Conservation (phyloP, 92 coral and sea anemone genomes). For the Parazoanthus darwini region DNA sequence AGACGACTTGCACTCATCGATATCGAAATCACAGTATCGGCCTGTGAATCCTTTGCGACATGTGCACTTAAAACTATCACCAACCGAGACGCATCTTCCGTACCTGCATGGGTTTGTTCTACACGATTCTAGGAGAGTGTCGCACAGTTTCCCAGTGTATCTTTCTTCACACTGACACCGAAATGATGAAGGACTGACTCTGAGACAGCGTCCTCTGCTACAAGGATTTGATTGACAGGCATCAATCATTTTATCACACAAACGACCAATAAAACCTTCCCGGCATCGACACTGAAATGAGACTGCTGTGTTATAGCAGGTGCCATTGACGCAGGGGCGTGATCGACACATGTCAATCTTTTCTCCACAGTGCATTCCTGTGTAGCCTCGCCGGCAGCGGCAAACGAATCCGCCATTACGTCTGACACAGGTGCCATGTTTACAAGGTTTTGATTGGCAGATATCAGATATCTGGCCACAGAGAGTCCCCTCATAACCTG, state of each 20-base stretch:
- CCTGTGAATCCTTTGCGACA: constrained; percentile 74
- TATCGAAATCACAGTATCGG: constrained; percentile 31
- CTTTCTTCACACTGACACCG: constrained; percentile 59
- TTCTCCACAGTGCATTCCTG: constrained; percentile 72
- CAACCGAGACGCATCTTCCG: constrained; percentile 55
- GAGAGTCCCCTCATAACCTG: constrained; percentile 69
- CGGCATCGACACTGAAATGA: constrained; percentile 72
- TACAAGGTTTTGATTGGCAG: constrained; percentile 78
- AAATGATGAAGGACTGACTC: constrained; percentile 35
- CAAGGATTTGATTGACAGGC: constrained; percentile 81
- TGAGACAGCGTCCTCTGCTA: constrained; percentile 60
- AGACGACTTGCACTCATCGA: constrained; percentile 46
- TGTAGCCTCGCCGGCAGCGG: constrained; percentile 66
- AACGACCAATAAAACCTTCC: constrained; percentile 68
- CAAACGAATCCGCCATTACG: constrained; percentile 56
- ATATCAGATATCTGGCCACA: constrained; percentile 66
- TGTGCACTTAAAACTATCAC: constrained; percentile 49
- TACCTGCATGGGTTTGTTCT: constrained; percentile 57
- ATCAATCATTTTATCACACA: constrained; percentile 57
- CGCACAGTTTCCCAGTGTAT: constrained; percentile 71
- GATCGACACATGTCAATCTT: constrained; percentile 67
- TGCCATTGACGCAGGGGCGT: constrained; percentile 75
- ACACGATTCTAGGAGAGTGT: constrained; percentile 50
- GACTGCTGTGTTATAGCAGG: constrained; percentile 57
- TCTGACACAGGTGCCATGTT: constrained; percentile 69